phyloP scores from a whole-genome alignment of 2,797 vertebrate species.

The Myripristis jacobus region DNA sequence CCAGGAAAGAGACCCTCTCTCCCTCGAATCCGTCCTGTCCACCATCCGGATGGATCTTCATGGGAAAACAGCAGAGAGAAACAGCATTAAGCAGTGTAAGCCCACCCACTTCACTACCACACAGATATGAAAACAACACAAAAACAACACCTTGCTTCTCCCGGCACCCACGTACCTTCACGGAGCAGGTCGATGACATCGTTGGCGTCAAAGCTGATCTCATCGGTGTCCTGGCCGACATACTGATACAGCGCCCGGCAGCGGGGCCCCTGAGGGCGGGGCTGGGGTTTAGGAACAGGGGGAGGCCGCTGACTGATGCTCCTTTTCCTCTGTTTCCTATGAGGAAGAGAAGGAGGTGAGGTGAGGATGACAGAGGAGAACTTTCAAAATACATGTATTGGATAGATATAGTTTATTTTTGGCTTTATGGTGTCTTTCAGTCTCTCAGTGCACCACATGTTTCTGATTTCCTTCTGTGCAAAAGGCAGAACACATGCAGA shows the following conservation, averaged over 20 bases:
- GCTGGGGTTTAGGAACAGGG: conserved; percentile 88
- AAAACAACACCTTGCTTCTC: no score
- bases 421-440: no score
- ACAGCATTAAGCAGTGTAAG: not conserved
- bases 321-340: conserved; percentile 89
- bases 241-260: conserved; percentile 94
- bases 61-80: conserved; percentile 14
- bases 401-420: no score
- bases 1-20: conserved; percentile 95
- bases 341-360: conserved; percentile 1
- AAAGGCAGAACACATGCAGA: no score
- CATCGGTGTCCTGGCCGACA: conserved; percentile 91
- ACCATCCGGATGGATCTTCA: conserved; percentile 94
- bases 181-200: conserved; percentile 91
- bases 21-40: conserved; percentile 91
- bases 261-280: conserved; percentile 79
- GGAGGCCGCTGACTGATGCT: conserved; percentile 88
- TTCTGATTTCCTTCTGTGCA: no score
- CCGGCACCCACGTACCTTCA: conserved; percentile 85
- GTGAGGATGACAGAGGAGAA: not conserved
- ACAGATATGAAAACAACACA: not conserved
- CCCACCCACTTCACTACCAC: not conserved
- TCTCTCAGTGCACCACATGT: no score
- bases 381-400: no score
- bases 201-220: conserved; percentile 92